Evolutionary conservation across 2,113 vertebrate species (phyloP), one percentile per base, ranked within the genome.

Genomic region (Oriolus oriolus): DNA sequence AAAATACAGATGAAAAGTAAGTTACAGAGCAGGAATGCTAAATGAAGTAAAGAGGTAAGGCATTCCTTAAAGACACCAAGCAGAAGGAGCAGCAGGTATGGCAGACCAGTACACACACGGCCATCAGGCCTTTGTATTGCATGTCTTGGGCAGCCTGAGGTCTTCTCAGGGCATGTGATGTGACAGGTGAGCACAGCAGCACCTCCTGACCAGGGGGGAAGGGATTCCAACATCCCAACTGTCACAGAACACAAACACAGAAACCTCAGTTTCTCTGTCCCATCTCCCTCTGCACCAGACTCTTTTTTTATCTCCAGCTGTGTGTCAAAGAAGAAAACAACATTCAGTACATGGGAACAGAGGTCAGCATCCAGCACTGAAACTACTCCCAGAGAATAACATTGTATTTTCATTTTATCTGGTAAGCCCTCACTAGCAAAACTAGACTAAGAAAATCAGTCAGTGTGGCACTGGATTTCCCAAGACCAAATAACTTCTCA

Each of bases 221-320:
- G 21, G 12, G 16, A 75, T 35, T 66, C 59, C 41, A 39, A 17
- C 39, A 42, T 9, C 20, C 33, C 33, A 42, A 9, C 50, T 7
- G 8, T 2, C 2, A 1, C 12, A 35, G 37, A 70, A 75, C 27
- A 33, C 0, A 1, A 70, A 75, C 27, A 33, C 0, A 1, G 31
- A 56, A 61, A 60, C 12, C 53, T 41, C 70, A 8, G 33, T 19
- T 86, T 15, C 37, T 70, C 53, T 64, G 42, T 10, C 35, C 20
- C 39, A 23, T 11, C 24, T 24, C 26, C 26, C 39, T 31, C 53
- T 45, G n/a, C 53, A 63, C 33, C 21, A 71, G 19, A 24, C 37
- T 65, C 23, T 6, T 56, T 47, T 44, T 20, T 19, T 61, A 26
- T 41, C 31, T 66, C 33, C 23, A 37, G 18, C 26, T 59, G 16